Evolutionary conservation across 1,140 invertebrate species (phyloP).

Genomic region (Penaeus chinensis): DNA sequence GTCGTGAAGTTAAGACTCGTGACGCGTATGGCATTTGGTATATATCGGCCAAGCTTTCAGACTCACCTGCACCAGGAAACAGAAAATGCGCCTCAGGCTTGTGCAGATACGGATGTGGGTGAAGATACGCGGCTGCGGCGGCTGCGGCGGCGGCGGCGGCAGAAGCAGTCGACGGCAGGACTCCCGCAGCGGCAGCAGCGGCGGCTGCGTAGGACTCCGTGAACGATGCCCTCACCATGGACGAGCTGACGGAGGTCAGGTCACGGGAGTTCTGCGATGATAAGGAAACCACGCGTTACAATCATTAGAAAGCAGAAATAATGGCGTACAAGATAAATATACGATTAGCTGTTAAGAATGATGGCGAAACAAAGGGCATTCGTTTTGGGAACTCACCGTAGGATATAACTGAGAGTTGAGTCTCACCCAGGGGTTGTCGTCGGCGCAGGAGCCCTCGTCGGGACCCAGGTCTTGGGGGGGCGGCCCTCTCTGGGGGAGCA

Average conservation of each 20-base stretch:
- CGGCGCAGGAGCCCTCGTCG: neutral
- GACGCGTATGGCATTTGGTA: no score
- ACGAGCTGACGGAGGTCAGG: conserved; percentile 57
- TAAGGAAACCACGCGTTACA: neutral
- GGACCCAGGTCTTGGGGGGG: neutral
- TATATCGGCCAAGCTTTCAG: conserved; percentile 59
- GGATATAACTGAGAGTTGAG: conserved; percentile 49
- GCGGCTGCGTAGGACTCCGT: conserved; percentile 63
- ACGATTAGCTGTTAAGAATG: neutral
- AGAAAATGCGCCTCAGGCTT: conserved; percentile 71
- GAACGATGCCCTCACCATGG: conserved; percentile 62
- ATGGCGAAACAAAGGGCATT: neutral
- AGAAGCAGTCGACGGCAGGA: conserved; percentile 49
- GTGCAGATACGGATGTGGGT: conserved; percentile 71
- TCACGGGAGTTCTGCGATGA: conserved; percentile 51
- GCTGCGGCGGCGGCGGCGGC: conserved; percentile 62
- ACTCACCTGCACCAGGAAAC: conserved; percentile 71
- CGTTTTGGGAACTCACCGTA: conserved; percentile 28
- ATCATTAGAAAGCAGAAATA: neutral
- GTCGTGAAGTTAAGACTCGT: no score
- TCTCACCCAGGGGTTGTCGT: conserved; percentile 40
- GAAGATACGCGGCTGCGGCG: conserved; percentile 66
- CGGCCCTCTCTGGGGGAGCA: no score
- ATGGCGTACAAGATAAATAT: neutral
- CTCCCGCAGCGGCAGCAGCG: conserved; percentile 62